Percentiles rank a stretch among this genome's conserved stretches.
Conservation (phyloP, 23 tunicate species). For the Styela plicata region DNA sequence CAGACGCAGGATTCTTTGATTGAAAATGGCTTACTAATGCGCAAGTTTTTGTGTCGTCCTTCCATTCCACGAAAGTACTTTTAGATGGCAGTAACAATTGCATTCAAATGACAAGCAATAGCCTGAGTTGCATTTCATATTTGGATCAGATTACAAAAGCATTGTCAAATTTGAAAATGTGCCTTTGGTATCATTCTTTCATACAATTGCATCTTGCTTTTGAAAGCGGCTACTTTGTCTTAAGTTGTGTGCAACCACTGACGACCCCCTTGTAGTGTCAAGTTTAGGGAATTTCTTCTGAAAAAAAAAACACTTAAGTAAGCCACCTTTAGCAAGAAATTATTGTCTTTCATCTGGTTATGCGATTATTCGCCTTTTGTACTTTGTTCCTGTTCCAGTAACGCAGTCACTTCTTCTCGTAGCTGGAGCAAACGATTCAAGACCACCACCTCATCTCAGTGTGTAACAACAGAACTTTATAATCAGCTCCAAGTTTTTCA, state of each 20-base stretch:
- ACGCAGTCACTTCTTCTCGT: constrained; percentile 20
- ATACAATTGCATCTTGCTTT: constrained; percentile 2
- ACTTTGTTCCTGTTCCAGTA: constrained; percentile 5
- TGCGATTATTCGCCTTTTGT: not conserved
- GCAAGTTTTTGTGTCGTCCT: constrained; percentile 14
- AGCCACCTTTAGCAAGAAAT: constrained; percentile 20
- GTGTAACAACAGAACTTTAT: constrained; percentile 31
- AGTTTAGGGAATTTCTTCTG: not conserved
- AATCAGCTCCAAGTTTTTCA: constrained; percentile 38
- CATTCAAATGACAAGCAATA: not conserved
- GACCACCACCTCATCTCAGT: constrained; percentile 35
- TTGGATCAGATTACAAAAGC: constrained; percentile 26
- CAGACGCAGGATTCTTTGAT: not conserved
- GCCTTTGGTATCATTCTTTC: not conserved
- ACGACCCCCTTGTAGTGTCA: constrained; percentile 29
- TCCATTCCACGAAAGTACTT: constrained; percentile 20
- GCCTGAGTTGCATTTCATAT: constrained; percentile 16
- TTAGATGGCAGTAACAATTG: constrained; percentile 13
- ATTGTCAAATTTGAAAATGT: constrained; percentile 2
- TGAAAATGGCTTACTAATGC: not conserved
- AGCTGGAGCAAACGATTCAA: not conserved
- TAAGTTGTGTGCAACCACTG: constrained; percentile 34
- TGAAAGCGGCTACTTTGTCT: not conserved
- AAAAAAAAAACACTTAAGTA: constrained; percentile 22
- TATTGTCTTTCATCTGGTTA: not conserved